Conservation (phyloP, 2,113 vertebrate species). For the Ariopsis seemanni region DNA sequence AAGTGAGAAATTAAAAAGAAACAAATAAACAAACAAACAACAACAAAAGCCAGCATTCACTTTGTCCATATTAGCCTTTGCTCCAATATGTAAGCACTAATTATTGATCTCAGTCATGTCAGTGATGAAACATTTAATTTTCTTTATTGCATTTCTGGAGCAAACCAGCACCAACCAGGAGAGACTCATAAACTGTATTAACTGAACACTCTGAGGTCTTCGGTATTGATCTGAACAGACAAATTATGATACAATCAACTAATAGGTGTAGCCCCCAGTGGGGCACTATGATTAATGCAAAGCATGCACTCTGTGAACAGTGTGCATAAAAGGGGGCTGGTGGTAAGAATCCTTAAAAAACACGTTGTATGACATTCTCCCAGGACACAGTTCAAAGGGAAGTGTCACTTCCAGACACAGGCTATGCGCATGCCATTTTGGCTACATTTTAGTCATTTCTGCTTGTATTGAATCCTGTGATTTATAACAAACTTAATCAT, state of each 20-base stretch:
- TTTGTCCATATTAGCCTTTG: background rate
- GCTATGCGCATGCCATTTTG: too few species aligned
- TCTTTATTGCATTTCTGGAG: constrained; percentile 9
- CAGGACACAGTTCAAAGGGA: constrained; percentile 9
- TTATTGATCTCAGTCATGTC: constrained; percentile 4
- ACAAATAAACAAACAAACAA: background rate
- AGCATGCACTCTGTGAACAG: background rate
- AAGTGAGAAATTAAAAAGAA: background rate
- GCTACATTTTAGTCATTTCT: background rate
- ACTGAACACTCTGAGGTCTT: constrained; percentile 1
- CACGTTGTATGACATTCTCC: background rate
- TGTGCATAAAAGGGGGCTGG: background rate
- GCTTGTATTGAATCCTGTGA: background rate
- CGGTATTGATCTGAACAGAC: constrained; percentile 1
- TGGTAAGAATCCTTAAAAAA: background rate
- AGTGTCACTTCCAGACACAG: too few species aligned
- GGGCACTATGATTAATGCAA: background rate
- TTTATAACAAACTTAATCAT: background rate
- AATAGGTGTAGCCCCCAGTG: background rate
- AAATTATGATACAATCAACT: constrained; percentile 16
- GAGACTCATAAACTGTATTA: constrained; percentile 16
- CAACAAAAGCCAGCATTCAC: background rate
- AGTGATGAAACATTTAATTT: background rate
- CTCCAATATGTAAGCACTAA: background rate
- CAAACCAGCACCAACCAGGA: constrained; percentile 33